Conservation (phyloP, 2,888 invertebrate genomes). For the Arge pagana region DNA sequence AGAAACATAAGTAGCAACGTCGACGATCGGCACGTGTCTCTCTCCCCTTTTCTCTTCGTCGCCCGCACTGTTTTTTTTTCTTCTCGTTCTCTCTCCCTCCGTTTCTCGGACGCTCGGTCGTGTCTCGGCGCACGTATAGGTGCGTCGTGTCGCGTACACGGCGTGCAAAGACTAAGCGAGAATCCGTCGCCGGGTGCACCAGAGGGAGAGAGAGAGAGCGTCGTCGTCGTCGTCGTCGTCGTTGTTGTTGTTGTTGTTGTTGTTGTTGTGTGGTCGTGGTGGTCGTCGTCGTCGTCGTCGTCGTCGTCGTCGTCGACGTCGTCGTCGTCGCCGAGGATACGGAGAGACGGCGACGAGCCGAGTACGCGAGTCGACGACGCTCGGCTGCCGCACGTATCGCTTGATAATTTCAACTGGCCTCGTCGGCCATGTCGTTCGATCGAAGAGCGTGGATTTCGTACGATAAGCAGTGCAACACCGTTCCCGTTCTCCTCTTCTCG, state of each 20-base stretch:
- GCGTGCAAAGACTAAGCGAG: slow-evolving; percentile 22
- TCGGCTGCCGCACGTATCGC: slow-evolving; percentile 23
- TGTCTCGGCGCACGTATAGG: slow-evolving; percentile 28
- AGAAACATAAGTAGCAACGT: too few relatives aligned
- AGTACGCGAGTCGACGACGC: background rate
- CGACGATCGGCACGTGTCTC: too few relatives aligned
- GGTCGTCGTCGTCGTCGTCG: background rate
- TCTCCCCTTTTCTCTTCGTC: slow-evolving; percentile 18
- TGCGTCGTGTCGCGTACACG: slow-evolving; percentile 23
- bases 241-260: too few relatives aligned
- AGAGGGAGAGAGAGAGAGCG: slow-evolving; percentile 27
- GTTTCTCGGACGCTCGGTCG: slow-evolving; percentile 14
- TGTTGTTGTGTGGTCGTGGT: background rate
- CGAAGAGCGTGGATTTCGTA: slow-evolving; percentile 31
- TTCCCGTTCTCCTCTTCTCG: slow-evolving; percentile 23
- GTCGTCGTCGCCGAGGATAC: background rate
- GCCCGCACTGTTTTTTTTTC: slow-evolving; percentile 7
- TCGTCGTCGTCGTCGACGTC: background rate
- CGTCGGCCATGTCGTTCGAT: slow-evolving; percentile 52
- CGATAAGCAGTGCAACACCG: too few relatives aligned
- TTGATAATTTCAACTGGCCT: slow-evolving; percentile 52
- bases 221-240: too few relatives aligned
- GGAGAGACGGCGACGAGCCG: background rate
- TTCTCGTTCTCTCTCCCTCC: slow-evolving; percentile 13
- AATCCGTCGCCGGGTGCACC: slow-evolving; percentile 23